Evolutionary conservation across 2,113 vertebrate genomes (phyloP).

Genomic region (Aspiorhynchus laticeps): DNA sequence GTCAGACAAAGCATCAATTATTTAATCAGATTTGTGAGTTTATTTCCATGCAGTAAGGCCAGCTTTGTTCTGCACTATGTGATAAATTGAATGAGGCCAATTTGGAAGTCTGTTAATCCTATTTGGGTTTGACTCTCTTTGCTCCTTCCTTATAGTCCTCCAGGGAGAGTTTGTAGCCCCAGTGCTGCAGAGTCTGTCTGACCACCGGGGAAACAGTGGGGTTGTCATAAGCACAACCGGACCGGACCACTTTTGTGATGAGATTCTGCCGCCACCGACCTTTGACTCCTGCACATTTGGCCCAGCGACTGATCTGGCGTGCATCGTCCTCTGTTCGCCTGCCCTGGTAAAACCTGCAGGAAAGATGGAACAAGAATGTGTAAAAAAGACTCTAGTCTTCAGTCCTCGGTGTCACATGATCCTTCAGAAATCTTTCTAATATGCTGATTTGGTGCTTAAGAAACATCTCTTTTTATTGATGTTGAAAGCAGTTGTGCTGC

Average conservation of each 20-base stretch:
- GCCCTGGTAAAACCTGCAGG: constrained; percentile 54
- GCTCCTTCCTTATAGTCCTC: constrained; percentile 53
- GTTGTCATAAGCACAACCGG: constrained; percentile 49
- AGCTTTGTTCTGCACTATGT: background rate
- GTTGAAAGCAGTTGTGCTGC: background rate
- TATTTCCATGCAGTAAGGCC: background rate
- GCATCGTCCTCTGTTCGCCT: constrained; percentile 50
- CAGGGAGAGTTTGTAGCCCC: constrained; percentile 51
- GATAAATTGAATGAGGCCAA: background rate
- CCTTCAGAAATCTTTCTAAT: background rate
- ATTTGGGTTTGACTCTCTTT: constrained; percentile 51
- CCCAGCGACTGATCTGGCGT: constrained; percentile 55
- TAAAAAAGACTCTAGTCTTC: background rate
- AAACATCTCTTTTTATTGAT: background rate
- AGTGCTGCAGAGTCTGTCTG: constrained; percentile 59
- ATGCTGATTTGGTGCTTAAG: background rate
- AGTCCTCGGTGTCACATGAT: background rate
- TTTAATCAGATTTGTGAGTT: background rate
- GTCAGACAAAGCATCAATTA: background rate
- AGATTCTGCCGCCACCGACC: constrained; percentile 59
- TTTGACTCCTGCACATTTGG: constrained; percentile 52
- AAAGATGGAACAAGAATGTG: background rate
- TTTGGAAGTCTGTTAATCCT: background rate
- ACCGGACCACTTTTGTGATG: constrained; percentile 56
- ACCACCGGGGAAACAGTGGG: constrained; percentile 51